These are phyloP conservation scores for Ctenosaura bakeri DNA, from an alignment of 2,797 vertebrate genomes.

Conservation along the genomic window DNA sequence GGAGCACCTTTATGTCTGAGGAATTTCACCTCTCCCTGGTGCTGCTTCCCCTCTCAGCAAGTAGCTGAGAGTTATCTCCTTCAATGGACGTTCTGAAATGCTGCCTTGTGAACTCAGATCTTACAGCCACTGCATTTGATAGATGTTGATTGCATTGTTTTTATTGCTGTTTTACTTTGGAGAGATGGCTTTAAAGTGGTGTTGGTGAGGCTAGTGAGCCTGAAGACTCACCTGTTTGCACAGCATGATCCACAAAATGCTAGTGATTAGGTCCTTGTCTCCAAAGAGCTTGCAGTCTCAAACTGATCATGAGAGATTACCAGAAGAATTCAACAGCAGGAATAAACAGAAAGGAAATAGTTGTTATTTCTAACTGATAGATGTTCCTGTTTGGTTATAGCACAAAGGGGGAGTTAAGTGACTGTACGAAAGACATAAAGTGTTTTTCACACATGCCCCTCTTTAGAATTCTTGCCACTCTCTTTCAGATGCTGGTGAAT, in stretches of 20 bases:
- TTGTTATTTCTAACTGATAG: background rate
- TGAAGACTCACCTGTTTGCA: no score
- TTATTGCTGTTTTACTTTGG: background rate
- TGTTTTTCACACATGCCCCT: no score
- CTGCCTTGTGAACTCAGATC: background rate
- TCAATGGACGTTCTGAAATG: no score
- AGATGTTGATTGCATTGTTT: background rate
- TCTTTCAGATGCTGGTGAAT: no score
- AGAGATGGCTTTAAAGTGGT: background rate
- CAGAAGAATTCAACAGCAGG: background rate
- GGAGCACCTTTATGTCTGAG: no score
- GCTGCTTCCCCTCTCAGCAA: background rate
- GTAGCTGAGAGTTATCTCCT: no score
- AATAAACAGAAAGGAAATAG: background rate
- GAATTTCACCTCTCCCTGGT: background rate
- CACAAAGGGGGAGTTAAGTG: background rate
- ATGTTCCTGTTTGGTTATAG: no score
- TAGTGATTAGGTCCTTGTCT: background rate
- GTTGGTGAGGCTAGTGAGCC: background rate
- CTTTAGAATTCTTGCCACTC: background rate
- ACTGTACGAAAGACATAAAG: no score
- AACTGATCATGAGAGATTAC: background rate
- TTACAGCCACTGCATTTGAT: background rate
- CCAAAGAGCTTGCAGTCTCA: background rate
- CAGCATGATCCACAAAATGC: no score